phyloP scores from a whole-genome alignment of 30 jellyfish, hydroid and myxozoan genomes.

The Chironex yamaguchii region DNA sequence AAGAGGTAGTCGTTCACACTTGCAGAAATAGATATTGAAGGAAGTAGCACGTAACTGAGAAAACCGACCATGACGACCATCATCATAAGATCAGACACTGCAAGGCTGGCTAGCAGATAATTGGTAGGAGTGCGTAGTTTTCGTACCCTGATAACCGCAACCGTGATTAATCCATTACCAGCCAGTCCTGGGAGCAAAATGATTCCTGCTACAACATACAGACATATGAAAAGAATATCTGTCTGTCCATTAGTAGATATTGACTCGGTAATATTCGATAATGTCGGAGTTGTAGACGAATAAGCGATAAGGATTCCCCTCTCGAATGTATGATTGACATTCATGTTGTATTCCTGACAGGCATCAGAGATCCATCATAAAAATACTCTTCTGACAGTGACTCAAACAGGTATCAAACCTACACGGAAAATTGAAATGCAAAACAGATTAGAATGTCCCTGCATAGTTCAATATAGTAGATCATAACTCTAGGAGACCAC shows the following conservation, averaged over 20 bases:
- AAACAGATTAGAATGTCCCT: too few relatives aligned
- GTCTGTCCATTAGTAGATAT: background rate
- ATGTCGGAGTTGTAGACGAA: too few relatives aligned
- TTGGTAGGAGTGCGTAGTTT: conserved; percentile 81
- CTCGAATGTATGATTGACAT: too few relatives aligned
- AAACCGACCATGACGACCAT: conserved; percentile 70
- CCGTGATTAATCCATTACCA: conserved; percentile 68
- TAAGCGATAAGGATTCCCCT: too few relatives aligned
- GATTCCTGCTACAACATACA: conserved; percentile 55
- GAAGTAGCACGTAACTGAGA: conserved; percentile 51
- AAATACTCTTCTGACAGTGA: too few relatives aligned
- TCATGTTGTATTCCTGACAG: too few relatives aligned
- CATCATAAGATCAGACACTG: conserved; percentile 80
- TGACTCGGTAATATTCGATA: too few relatives aligned
- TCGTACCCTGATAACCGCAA: conserved; percentile 41
- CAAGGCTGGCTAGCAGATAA: conserved; percentile 78
- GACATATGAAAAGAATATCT: conserved; percentile 3
- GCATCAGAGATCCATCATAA: too few relatives aligned
- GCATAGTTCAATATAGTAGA: too few relatives aligned
- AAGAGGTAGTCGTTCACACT: conserved; percentile 54
- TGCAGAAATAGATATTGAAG: conserved; percentile 24
- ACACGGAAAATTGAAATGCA: too few relatives aligned
- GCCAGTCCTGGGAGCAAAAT: conserved; percentile 77
- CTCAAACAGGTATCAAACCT: too few relatives aligned
- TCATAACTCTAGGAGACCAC: too few relatives aligned